Evolutionary conservation across 1,140 invertebrate genomes (phyloP).

Genomic region (Caenorhabditis latens): DNA sequence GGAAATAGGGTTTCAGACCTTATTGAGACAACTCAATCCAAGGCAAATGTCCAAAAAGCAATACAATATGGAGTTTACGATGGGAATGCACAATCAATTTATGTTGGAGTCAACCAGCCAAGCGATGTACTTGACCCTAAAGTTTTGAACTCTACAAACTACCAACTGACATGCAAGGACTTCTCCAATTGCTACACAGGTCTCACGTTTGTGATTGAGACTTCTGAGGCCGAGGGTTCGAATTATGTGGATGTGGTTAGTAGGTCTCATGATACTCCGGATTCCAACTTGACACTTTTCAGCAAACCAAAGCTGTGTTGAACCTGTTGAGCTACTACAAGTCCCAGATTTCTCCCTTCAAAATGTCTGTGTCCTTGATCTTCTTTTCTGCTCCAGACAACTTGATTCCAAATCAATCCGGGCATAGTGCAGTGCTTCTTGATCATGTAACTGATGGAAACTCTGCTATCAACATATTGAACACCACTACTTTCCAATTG

Average conservation of each 20-base stretch:
- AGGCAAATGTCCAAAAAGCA: slow-evolving; percentile 20
- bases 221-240: slow-evolving; percentile 37
- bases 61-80: slow-evolving; percentile 54
- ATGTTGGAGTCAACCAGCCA: slow-evolving; percentile 37
- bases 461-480: slow-evolving; percentile 1
- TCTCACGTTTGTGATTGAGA: slow-evolving; percentile 54
- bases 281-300: not conserved
- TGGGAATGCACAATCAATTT: slow-evolving; percentile 4
- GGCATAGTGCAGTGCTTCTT: slow-evolving; percentile 6
- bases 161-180: slow-evolving; percentile 17
- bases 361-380: slow-evolving; percentile 49
- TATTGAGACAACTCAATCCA: slow-evolving; percentile 1
- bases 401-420: slow-evolving; percentile 25
- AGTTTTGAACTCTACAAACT: slow-evolving; percentile 4
- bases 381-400: slow-evolving; percentile 49
- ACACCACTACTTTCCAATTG: slow-evolving; percentile 1
- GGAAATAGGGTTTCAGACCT: not conserved
- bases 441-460: not conserved
- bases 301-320: slow-evolving; percentile 14
- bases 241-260: slow-evolving; percentile 39
- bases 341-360: slow-evolving; percentile 27
- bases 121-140: not conserved
- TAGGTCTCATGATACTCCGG: not conserved
- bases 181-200: slow-evolving; percentile 40
- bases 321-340: slow-evolving; percentile 10